These are phyloP conservation scores for Dryobates pubescens DNA, from an alignment of 2,797 vertebrate genomes.

Conservation along the genomic window DNA sequence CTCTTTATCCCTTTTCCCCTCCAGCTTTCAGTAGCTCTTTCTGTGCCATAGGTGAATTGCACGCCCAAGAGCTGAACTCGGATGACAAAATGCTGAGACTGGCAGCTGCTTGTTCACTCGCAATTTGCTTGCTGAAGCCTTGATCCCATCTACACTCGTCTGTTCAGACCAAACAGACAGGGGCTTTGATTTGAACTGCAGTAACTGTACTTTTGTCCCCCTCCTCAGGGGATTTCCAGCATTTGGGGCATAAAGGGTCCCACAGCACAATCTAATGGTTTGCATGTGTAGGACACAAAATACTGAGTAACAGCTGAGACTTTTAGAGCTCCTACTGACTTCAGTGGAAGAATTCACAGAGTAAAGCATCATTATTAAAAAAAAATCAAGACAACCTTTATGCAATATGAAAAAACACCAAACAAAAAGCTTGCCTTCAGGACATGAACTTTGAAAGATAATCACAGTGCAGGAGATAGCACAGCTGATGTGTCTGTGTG, in stretches of 20 bases:
- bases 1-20: constrained; percentile 11
- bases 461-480: background rate
- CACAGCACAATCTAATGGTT: background rate
- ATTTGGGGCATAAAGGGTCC: background rate
- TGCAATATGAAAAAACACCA: rapidly evolving
- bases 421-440: background rate
- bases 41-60: background rate
- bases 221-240: rapidly evolving
- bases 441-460: background rate
- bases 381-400: background rate
- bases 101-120: background rate
- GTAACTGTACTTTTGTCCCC: rapidly evolving
- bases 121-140: background rate
- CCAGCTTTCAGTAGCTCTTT: background rate
- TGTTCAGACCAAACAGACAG: background rate
- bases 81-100: background rate
- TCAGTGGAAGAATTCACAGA: background rate
- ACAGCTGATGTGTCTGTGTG: background rate
- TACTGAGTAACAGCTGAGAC: background rate
- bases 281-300: background rate
- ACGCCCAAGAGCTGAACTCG: background rate
- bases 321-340: background rate
- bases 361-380: background rate
- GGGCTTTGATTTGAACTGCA: background rate
- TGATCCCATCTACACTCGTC: rapidly evolving